Evolutionary conservation across 2,888 invertebrate species (phyloP).

Genomic region (Acleris laterana): DNA sequence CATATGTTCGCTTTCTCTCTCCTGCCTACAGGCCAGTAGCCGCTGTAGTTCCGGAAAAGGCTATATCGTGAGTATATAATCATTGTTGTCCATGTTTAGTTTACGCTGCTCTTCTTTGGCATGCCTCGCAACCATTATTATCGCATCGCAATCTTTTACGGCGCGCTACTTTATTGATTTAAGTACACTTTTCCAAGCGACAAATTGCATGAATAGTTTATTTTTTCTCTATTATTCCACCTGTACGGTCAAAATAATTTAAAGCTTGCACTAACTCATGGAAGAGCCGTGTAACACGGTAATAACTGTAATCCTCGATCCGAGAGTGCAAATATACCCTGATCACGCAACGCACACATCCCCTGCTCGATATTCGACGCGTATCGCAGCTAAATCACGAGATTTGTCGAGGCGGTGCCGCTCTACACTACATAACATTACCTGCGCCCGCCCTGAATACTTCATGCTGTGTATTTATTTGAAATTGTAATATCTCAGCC

Average conservation of each 20-base stretch:
- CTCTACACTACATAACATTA: slow-evolving; percentile 79
- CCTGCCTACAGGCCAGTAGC: slow-evolving; percentile 92
- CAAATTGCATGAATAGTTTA: slow-evolving; percentile 23
- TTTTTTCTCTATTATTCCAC: slow-evolving; percentile 16
- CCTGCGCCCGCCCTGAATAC: slow-evolving; percentile 80
- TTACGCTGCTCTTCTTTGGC: slow-evolving; percentile 55
- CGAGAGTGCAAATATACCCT: slow-evolving; percentile 77
- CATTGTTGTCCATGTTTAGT: slow-evolving; percentile 73
- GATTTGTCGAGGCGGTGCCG: slow-evolving; percentile 80
- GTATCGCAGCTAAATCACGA: slow-evolving; percentile 82
- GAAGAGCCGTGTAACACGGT: slow-evolving; percentile 44
- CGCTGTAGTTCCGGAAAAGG: slow-evolving; percentile 96
- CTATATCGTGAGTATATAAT: slow-evolving; percentile 95
- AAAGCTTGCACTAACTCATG: slow-evolving; percentile 32
- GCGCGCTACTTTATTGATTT: slow-evolving; percentile 33
- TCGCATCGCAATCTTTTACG: slow-evolving; percentile 28
- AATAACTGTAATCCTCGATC: slow-evolving; percentile 76
- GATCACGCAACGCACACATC: slow-evolving; percentile 78
- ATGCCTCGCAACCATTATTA: slow-evolving; percentile 52
- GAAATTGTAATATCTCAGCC: slow-evolving; percentile 81
- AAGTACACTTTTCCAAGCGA: slow-evolving; percentile 25
- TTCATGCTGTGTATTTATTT: slow-evolving; percentile 83
- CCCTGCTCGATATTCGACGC: slow-evolving; percentile 79
- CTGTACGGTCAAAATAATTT: slow-evolving; percentile 12
- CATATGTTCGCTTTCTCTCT: slow-evolving; percentile 84